Evolutionary conservation across 2,888 invertebrate genomes (phyloP).

Genomic region (Platycheirus albimanus): DNA sequence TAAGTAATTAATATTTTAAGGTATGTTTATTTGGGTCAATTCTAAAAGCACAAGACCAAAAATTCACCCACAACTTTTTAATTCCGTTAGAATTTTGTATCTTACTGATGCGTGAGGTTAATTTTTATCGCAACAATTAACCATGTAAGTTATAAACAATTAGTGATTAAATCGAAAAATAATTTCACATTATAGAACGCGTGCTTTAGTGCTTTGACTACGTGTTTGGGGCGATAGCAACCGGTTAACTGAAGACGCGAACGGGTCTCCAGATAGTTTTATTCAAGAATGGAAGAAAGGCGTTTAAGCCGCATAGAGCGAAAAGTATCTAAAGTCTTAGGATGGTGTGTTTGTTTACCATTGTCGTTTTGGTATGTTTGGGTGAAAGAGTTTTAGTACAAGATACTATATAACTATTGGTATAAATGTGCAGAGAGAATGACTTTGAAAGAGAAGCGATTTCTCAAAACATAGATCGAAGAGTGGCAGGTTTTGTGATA

Average conservation of each 20-base stretch:
- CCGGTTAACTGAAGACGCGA: slow-evolving; percentile 62
- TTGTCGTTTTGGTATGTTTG: slow-evolving; percentile 5
- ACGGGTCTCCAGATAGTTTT: slow-evolving; percentile 43
- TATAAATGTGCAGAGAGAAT: slow-evolving; percentile 37
- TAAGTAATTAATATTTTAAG: background rate
- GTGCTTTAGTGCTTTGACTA: slow-evolving; percentile 4
- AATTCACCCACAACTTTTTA: slow-evolving; percentile 5
- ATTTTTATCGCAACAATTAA: slow-evolving; percentile 27
- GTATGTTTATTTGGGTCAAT: slow-evolving; percentile 40
- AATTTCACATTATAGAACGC: slow-evolving; percentile 34
- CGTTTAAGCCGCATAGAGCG: slow-evolving; percentile 1
- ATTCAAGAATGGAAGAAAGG: slow-evolving; percentile 46
- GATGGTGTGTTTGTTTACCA: slow-evolving; percentile 39
- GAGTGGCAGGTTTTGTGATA: too few species aligned
- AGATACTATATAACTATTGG: slow-evolving; percentile 11
- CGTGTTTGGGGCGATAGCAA: slow-evolving; percentile 58
- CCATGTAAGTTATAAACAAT: slow-evolving; percentile 20
- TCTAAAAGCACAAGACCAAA: slow-evolving; percentile 18
- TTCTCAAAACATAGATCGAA: too few species aligned
- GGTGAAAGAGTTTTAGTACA: background rate
- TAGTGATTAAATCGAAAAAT: slow-evolving; percentile 17
- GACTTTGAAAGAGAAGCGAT: background rate
- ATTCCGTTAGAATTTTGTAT: background rate
- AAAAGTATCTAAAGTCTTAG: background rate
- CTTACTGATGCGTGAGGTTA: slow-evolving; percentile 50